phyloP scores from a whole-genome alignment of 2,888 invertebrate species.

The Lysandra bellargus region DNA sequence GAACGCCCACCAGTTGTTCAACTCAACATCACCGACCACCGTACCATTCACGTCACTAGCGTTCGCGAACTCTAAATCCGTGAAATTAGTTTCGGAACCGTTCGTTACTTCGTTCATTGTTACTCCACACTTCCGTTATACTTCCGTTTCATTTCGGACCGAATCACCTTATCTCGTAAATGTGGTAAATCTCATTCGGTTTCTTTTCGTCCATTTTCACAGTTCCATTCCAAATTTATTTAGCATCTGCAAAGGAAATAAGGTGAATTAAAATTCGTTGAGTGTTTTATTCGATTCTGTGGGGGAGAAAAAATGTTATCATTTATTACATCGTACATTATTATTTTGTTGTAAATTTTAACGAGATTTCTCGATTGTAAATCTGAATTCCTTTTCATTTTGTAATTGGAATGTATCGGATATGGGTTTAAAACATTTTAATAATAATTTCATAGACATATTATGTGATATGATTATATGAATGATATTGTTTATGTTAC shows the following conservation, averaged over 20 bases:
- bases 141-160: slow-evolving; percentile 58
- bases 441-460: too few relatives aligned
- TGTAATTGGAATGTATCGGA: neutral
- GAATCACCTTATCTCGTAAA: slow-evolving; percentile 74
- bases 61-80: slow-evolving; percentile 43
- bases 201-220: slow-evolving; percentile 47
- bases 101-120: slow-evolving; percentile 64
- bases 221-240: slow-evolving; percentile 38
- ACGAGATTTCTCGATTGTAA: neutral
- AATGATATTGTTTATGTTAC: too few relatives aligned
- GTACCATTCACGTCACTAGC: slow-evolving; percentile 51
- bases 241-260: slow-evolving; percentile 56
- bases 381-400: neutral
- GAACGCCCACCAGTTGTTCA: slow-evolving; percentile 90
- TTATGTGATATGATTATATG: too few relatives aligned
- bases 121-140: slow-evolving; percentile 44
- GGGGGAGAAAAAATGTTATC: neutral
- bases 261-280: slow-evolving; percentile 42
- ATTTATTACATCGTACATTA: slow-evolving; percentile 7
- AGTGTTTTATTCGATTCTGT: slow-evolving; percentile 4
- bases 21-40: slow-evolving; percentile 43
- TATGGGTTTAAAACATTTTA: neutral
- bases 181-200: slow-evolving; percentile 56
- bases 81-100: slow-evolving; percentile 11
- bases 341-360: slow-evolving; percentile 16